Conservation (phyloP, 2,797 vertebrate species). For the Sternotherus odoratus region DNA sequence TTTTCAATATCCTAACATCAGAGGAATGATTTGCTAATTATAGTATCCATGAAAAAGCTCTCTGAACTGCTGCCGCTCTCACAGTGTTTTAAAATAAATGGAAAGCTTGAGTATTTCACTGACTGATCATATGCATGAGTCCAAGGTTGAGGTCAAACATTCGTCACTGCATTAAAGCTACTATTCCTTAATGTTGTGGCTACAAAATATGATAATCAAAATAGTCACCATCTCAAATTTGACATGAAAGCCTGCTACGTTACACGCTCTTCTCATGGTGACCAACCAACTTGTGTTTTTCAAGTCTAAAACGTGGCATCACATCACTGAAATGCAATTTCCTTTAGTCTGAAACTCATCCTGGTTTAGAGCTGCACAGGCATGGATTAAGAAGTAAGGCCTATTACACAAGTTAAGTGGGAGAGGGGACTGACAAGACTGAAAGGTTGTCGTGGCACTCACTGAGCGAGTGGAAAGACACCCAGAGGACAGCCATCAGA, state of each 20-base stretch:
- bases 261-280: not conserved
- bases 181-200: not conserved
- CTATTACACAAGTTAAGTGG: not conserved
- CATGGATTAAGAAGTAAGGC: not conserved
- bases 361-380: not conserved
- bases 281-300: not conserved
- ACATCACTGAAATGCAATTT: not conserved
- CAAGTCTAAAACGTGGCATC: not conserved
- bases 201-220: not conserved
- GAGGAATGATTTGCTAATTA: not conserved
- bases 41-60: not conserved
- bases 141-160: not conserved
- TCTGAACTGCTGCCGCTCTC: not conserved
- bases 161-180: not conserved
- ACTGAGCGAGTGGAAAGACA: not conserved
- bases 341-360: not conserved
- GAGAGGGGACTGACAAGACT: not conserved
- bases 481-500: not conserved
- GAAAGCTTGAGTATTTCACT: not conserved
- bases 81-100: not conserved
- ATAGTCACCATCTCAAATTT: not conserved
- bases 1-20: not conserved
- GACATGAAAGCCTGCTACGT: not conserved
- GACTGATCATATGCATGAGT: not conserved
- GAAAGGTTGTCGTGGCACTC: not conserved